Percentiles rank a stretch among this genome's conserved stretches.
Conservation (phyloP, 2,113 vertebrate species). For the human region GRCh38 chr13:39528001-39528500, state of each 20-base stretch:
- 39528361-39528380: neutral
- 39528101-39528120: neutral
- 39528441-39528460: neutral
- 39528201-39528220: neutral
- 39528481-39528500: no score
- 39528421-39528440: neutral
- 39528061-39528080: neutral
- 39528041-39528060: neutral
- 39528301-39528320: neutral
- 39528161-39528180: neutral
- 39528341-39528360: neutral
- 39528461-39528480: neutral
- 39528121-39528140: neutral
- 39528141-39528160: neutral
- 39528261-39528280: neutral
- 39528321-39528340: neutral
- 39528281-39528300: neutral
- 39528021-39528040: neutral
- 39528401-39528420: neutral
- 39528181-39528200: neutral
- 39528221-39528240: neutral
- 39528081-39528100: neutral
- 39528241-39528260: neutral
- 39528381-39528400: neutral
- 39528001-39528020: neutral